Evolutionary conservation across 53 echinoderm and acorn worm genomes (phyloP), one percentile per base, ranked within the genome.

Genomic region (Antedon mediterranea): DNA sequence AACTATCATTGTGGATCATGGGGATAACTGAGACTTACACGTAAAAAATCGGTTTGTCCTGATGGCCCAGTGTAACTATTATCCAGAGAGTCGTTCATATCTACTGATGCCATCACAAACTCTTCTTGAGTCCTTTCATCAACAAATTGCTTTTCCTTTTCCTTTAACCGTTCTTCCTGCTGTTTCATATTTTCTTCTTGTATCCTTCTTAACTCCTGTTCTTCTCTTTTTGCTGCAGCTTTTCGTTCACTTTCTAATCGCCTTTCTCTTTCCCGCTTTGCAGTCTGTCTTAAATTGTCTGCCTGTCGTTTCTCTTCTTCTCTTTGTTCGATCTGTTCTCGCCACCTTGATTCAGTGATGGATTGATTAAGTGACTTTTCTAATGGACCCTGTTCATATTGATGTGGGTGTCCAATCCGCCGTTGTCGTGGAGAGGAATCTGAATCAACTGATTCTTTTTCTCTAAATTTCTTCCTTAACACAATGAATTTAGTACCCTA

Each of bases 11-110:
- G 37, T 37, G 37, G 37, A 37, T 37, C 11, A 6, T 6, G 37
- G 4, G 4, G 4, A 11, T 11, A 6, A 4, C 4, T 37, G 4
- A 23, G 28, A 83, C 83, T 83, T 78, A 83, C 83, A 72, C 78
- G 72, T 14, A 83, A 30, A 7, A 83, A 73, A 83, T 83, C 72
- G 9, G 20, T 43, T 78, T 83, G 83, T 31, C 78, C 83, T 31
- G 27, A 31, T 11, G 83, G 83, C n/a, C 83, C 83, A 34, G 83
- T 83, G 15, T 83, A 83, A 34, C 30, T 72, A 28, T 6, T 26
- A 57, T 57, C 20, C 2, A 23, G 23, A 18, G 11, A 8, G 2
- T 18, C 30, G 30, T 30, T 29, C 7, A 32, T 30, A 28, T 78
- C 31, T 26, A 78, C 72, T 73, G 32, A 7, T 4, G 71, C 5